Conservation (phyloP, 1,140 invertebrate species). For the Proctacanthus coquilletti region DNA sequence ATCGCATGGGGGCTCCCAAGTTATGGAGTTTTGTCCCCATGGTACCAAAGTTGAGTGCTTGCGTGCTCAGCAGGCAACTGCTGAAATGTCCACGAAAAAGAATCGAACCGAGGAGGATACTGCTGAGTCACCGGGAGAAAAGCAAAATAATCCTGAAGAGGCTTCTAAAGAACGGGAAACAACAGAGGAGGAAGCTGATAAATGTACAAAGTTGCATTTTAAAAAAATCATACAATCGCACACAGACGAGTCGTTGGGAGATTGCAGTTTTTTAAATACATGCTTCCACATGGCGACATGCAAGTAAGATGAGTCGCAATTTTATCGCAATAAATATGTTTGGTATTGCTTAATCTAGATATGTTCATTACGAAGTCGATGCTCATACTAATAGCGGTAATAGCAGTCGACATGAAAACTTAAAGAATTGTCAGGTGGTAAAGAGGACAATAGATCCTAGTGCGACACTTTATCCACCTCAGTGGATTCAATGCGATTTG, state of each 20-base stretch:
- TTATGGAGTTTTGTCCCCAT: conserved; percentile 93
- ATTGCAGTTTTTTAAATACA: conserved; percentile 95
- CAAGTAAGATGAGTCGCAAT: conserved; percentile 43
- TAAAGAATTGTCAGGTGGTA: conserved; percentile 22
- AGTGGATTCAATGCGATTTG: conserved; percentile 96
- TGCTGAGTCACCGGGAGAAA: conserved; percentile 1
- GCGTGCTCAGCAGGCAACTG: conserved; percentile 39
- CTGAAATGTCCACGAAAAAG: conserved; percentile 25
- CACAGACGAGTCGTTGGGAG: conserved; percentile 89
- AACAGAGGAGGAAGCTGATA: conserved; percentile 9
- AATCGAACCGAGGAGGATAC: conserved; percentile 10
- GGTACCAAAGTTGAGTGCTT: conserved; percentile 84
- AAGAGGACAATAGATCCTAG: conserved; percentile 30
- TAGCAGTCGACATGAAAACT: conserved; percentile 26
- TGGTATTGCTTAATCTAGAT: conserved; percentile 36
- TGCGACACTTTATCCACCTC: conserved; percentile 66
- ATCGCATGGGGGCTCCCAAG: conserved; percentile 85
- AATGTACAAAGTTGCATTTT: conserved; percentile 87
- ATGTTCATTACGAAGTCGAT: conserved; percentile 90
- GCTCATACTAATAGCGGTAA: conserved; percentile 29
- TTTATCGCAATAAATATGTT: neutral
- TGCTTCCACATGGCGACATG: conserved; percentile 99
- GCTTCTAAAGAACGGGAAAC: too few relatives aligned
- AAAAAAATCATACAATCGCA: conserved; percentile 94
- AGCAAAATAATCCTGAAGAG: too few relatives aligned